Percentiles rank a stretch among this genome's conserved stretches.
phyloP scores from a whole-genome alignment of 2,113 vertebrate species.

The Oncorhynchus gorbuscha region DNA sequence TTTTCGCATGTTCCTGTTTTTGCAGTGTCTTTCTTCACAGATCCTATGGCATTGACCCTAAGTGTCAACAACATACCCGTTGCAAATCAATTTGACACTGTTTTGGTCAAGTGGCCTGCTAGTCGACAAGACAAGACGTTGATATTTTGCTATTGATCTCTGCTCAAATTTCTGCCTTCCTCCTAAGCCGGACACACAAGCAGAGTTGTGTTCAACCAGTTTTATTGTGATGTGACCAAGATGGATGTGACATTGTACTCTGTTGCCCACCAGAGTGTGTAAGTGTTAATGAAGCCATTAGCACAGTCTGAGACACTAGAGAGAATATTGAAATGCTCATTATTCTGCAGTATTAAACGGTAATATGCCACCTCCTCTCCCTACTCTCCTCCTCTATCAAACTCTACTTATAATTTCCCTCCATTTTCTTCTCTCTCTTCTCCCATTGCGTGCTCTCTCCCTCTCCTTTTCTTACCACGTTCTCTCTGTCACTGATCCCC shows the following conservation, averaged over 20 bases:
- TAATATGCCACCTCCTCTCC: slow-evolving; percentile 78
- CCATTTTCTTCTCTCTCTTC: not conserved
- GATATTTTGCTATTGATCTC: slow-evolving; percentile 47
- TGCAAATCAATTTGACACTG: slow-evolving; percentile 37
- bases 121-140: not conserved
- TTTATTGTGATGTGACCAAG: slow-evolving; percentile 85
- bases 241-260: slow-evolving; percentile 79
- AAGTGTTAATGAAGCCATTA: slow-evolving; percentile 88
- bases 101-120: not conserved
- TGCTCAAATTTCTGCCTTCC: slow-evolving; percentile 32
- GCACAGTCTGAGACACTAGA: slow-evolving; percentile 80
- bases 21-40: slow-evolving; percentile 20
- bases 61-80: slow-evolving; percentile 45
- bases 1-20: slow-evolving; percentile 29
- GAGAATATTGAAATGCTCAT: slow-evolving; percentile 85
- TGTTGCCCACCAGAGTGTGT: slow-evolving; percentile 78
- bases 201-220: slow-evolving; percentile 73
- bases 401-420: not conserved
- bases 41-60: slow-evolving; percentile 25
- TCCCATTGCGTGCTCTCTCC: not conserved
- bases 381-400: slow-evolving; percentile 65
- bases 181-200: slow-evolving; percentile 62
- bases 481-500: slow-evolving; percentile 73
- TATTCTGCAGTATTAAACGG: slow-evolving; percentile 83
- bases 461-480: not conserved